Base-by-base conservation (phyloP, 2,888 invertebrate genomes). In the Drosophila lutescens region DNA sequence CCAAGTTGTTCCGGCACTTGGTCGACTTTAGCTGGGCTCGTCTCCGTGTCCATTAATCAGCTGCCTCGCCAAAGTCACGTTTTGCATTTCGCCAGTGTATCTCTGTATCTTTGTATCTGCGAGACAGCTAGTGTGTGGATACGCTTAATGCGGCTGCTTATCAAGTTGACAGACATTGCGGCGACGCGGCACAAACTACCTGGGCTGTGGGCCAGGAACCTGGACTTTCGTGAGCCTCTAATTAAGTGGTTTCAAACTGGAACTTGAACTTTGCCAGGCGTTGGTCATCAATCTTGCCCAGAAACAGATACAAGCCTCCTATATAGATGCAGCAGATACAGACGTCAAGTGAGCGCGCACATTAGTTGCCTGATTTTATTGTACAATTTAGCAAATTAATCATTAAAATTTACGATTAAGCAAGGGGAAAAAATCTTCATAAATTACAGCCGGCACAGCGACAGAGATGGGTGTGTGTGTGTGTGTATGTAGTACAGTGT, bases 371-470 rank as follows among this genome's bases (percentile, higher is more conserved):
- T 53, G 63, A 50, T 50, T 54, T 62, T 57, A 62, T 58, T 34
- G 36, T 40, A 57, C 74, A 80, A 74, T 79, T 79, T 69, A 62
- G 44, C 53, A 70, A 83, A 83, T 89, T 87, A 89, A 83, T 83
- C 89, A 83, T 87, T 81, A 56, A 73, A 89, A 74, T 88, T 85
- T 81, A 85, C 69, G 71, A 87, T 78, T 85, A 82, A 60, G 49
- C 49, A 17, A 13, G 23, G 44, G 30, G 38, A 44, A 32, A 61
- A 75, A 74, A 40, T 49, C 71, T 76, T 72, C 88, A 83, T 83
- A 83, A 89, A 83, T 83, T 69, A 80, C 66, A 60, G 41, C 54
- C 38, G 46, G 38, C 63, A 32, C 1, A 17, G 38, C 15, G 23
- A 15, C 7, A 1, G 26, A 15, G 60, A 66, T 62, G 38, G 62